These are phyloP conservation scores for Oryzias curvinotus DNA, from an alignment of 2,113 vertebrate genomes.

Conservation along the genomic window DNA sequence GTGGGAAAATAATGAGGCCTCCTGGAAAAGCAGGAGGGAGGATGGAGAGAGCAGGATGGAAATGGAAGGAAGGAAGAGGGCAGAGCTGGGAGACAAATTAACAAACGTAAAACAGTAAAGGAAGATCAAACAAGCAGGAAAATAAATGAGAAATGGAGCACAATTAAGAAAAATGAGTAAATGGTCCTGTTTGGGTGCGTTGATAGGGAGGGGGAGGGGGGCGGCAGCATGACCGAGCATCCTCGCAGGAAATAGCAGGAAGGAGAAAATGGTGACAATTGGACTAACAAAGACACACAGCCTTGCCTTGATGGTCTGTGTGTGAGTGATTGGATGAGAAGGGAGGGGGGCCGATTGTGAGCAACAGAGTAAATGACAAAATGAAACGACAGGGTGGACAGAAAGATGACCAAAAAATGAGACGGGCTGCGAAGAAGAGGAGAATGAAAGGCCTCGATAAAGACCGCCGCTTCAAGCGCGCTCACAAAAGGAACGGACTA, in stretches of 20 bases:
- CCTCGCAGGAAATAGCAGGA: constrained; percentile 54
- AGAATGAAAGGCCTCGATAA: neutral
- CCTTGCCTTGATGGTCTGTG: constrained; percentile 54
- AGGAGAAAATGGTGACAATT: constrained; percentile 58
- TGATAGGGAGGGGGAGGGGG: constrained; percentile 8
- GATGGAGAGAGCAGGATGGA: neutral
- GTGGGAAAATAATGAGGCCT: constrained; percentile 50
- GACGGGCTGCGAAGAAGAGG: neutral
- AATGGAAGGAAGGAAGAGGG: constrained; percentile 7
- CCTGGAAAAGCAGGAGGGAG: constrained; percentile 17
- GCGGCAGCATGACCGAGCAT: constrained; percentile 34
- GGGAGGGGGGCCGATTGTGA: constrained; percentile 36
- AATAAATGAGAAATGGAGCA: neutral
- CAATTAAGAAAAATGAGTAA: constrained; percentile 7
- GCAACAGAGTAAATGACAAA: constrained; percentile 49
- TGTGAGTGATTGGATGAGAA: constrained; percentile 43
- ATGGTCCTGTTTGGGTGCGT: neutral
- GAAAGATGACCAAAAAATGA: constrained; percentile 55
- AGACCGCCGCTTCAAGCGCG: constrained; percentile 1
- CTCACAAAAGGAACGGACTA: neutral
- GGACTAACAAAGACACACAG: constrained; percentile 70
- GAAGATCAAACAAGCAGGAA: neutral
- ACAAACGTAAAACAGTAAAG: constrained; percentile 20
- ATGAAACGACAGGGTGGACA: constrained; percentile 40
- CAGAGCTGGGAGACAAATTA: constrained; percentile 18